Conservation (phyloP, 2,797 vertebrate genomes). For the Channallabes apus region DNA sequence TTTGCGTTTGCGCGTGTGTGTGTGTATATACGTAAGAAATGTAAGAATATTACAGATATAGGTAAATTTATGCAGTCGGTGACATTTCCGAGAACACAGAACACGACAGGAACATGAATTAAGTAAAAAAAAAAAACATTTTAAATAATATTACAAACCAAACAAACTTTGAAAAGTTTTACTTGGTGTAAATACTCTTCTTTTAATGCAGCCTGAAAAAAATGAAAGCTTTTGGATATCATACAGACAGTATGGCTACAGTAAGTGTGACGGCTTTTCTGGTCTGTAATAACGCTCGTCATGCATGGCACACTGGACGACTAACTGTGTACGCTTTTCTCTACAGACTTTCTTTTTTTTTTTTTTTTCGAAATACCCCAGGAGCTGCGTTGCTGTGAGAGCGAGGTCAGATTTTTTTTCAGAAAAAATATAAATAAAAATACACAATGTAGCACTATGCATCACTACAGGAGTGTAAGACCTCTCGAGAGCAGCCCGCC, state of each 20-base stretch:
- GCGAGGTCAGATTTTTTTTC: neutral
- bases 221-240: neutral
- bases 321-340: neutral
- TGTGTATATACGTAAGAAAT: neutral
- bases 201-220: neutral
- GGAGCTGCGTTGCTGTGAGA: neutral
- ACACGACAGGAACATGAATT: neutral
- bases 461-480: neutral
- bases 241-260: neutral
- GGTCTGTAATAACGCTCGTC: neutral
- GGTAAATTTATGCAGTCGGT: neutral
- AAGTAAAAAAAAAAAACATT: neutral
- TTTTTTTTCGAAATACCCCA: neutral
- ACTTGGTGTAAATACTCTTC: neutral
- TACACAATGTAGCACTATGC: neutral
- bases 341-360: neutral
- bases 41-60: neutral
- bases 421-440: too few relatives aligned
- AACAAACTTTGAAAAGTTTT: neutral
- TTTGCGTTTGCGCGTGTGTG: neutral
- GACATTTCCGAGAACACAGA: neutral
- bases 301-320: neutral
- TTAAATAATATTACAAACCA: neutral
- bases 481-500: neutral
- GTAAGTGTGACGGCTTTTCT: neutral